Base-by-base conservation (phyloP, 2,113 vertebrate species). In the Eclectus roratus region DNA sequence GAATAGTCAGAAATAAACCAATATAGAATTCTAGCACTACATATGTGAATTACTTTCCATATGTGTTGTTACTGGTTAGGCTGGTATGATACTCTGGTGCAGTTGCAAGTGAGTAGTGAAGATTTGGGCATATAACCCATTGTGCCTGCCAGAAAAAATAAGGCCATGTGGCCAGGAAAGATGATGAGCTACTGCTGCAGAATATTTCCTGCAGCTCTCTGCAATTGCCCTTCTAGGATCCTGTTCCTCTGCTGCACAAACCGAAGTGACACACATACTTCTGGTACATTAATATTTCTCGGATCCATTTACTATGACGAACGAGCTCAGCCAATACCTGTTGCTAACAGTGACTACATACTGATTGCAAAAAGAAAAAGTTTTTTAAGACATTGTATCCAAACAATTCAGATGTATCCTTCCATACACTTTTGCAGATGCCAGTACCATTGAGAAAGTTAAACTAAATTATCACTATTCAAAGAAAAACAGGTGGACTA, bases 261-360 rank as follows among this genome's bases (percentile, higher is more conserved):
- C 29, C 64, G 52, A 50, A 66, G 41, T 0, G 0, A 47, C 1
- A 3, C 47, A 29, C 0, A 1, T 29, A 24, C 33, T 35, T n/a
- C 11, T 56, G 33, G 27, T 29, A 28, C 39, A 9, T n/a, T 20
- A 63, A 44, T 12, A 15, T n/a, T 71, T 91, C 35, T 60, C 11
- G 20, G 58, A 80, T 55, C 33, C n/a, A 5, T 43, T 58, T 43
- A 35, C 25, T 37, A 18, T 23, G 53, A 37, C 28, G 25, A 47
- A 76, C 85, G 16, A 61, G 43, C 82, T 71, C 23, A 3, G 77
- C 14, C 77, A 91, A 81, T 9, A 10, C 23, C 39, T 71, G 31
- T 84, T 81, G 81, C 66, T 80, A 88, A 70, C 25, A 52, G 61
- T 5, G 9, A 66, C 64, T 56, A 41, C 39, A 56, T 12, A 46